A percentile compares a stretch with the other conserved stretches of the same genome.
These are phyloP conservation scores for Galbula dea DNA, from an alignment of 2,113 vertebrate genomes.

Conservation along the genomic window DNA sequence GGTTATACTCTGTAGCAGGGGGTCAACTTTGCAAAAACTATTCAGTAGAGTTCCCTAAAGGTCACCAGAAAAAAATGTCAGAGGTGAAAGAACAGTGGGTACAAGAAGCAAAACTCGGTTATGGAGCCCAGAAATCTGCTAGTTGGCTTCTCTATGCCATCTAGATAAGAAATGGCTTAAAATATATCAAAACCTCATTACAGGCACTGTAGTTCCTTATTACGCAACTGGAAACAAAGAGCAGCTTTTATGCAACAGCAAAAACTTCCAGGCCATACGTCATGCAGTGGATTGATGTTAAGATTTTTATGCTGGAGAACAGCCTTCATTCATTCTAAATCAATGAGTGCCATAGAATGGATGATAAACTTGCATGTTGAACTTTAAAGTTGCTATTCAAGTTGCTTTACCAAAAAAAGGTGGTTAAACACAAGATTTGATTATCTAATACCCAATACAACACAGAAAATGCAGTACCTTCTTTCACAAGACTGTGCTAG, in stretches of 20 bases:
- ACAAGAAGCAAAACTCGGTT: conserved; percentile 31
- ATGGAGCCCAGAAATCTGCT: not conserved
- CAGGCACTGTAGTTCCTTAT: not conserved
- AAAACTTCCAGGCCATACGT: conserved; percentile 39
- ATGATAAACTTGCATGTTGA: conserved; percentile 25
- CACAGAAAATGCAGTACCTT: not conserved
- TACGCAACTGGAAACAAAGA: conserved; percentile 22
- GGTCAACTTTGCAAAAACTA: conserved; percentile 43
- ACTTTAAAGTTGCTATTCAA: conserved; percentile 17
- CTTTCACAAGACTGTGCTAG: not conserved
- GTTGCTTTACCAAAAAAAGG: not conserved
- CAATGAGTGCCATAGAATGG: conserved; percentile 12
- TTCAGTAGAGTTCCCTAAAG: conserved; percentile 32
- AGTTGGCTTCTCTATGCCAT: not conserved
- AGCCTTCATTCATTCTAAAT: conserved; percentile 44
- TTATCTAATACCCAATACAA: not conserved
- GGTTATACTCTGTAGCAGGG: not conserved
- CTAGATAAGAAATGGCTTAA: conserved; percentile 6
- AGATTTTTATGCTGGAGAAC: conserved; percentile 7
- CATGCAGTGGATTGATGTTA: not conserved
- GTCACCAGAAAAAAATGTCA: conserved; percentile 7
- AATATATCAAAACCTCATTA: not conserved
- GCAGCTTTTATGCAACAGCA: not conserved
- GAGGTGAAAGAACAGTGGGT: not conserved
- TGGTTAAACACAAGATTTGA: not conserved